Evolutionary conservation across 37 sponge, comb jelly and placozoan species (phyloP), one percentile per base, ranked within the genome.

Genomic region (Tethya wilhelma): DNA sequence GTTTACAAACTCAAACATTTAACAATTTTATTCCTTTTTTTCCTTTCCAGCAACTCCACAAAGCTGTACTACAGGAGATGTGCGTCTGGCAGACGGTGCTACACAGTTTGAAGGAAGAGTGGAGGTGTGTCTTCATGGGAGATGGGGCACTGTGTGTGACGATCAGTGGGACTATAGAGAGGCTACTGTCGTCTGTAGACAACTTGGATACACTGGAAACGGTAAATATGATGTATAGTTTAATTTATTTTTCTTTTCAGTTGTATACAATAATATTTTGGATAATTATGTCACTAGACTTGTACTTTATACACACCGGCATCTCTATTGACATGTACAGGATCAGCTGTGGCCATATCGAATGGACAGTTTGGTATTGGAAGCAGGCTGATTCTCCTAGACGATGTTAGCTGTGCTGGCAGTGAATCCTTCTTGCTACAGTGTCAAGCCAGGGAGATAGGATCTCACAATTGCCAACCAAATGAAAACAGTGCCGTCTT

Each of bases 401-500:
- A 76, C 26, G 60, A 76, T 20, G 64, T 76, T 2, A 17, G 14
- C 28, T 76, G 77, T 37, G 23, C 1, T 3, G 77, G 77, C 37
- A 8, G 7, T 41, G 77, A 76, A 44, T 2, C 19, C 7, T 8
- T 2, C 23, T 8, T 76, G 59, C 43, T 76, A 26, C 26, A 38
- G 4, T 76, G 77, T 34, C 41, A n/a, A 1, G 28, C 22, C 19
- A 19, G 4, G 40, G 77, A 36, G 2, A 58, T 62, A 38, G 77
- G 77, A 39, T n/a, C 40, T 2, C 77, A 76, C 43, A 76, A 76
- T 44, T 76, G 77, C 29, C 2, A 4, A 2, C 64, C 39, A 26
- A 38, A 11, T 33, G 77, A 76, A 43, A 64, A 76, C 40, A 64
- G 64, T 56, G 83, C 62, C 8, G 83, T 81, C 37, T 44, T 42